Evolutionary conservation across 1,140 invertebrate species (phyloP), one percentile per base, ranked within the genome.

Genomic region (Hormaphis cornu): DNA sequence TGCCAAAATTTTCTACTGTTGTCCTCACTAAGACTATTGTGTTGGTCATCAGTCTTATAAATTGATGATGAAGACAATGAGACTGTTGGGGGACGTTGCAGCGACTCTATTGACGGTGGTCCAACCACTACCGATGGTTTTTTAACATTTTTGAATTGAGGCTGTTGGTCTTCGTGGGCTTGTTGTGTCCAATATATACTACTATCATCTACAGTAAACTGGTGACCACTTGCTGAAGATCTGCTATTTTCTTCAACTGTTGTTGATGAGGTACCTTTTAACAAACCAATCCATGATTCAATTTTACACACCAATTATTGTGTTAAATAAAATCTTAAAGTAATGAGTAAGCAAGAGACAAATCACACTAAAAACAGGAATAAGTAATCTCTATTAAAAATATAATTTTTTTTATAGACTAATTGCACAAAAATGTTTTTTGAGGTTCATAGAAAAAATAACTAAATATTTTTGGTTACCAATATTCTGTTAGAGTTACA

Each of bases 141-240:
- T n/a, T n/a, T n/a, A n/a, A n/a, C 42, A 14, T 46, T 66, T 66
- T 66, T 66, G 44, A 66, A 66, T 26, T 35, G n/a, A 1, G 61
- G 61, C 9, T 20, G 44, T 48, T 48, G 44, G 12, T 66, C 42
- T 16, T 66, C 42, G 12, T 66, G 61, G 1, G 16, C 24, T 5
- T 63, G 58, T 46, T 66, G 42, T 0, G 44, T 58, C 54, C 54
- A 66, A 66, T 50, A 66, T 6, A 48, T 6, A 35, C 44, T 33
- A 4, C 42, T 48, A 10, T 66, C 61, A 8, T 58, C 54, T 14
- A 58, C 14, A 8, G 33, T 58, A 8, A 58, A 58, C 6, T 35
- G 14, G 3, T 40, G 54, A 7, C 54, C 35, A 4, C 20, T 58
- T 18, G 20, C 33, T 7, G 35, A 40, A n/a, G n/a, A n/a, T 1